Evolutionary conservation across 37 sponge, comb jelly and placozoan genomes (phyloP), one percentile per base, ranked within the genome.

Genomic region (Beroe ovata): DNA sequence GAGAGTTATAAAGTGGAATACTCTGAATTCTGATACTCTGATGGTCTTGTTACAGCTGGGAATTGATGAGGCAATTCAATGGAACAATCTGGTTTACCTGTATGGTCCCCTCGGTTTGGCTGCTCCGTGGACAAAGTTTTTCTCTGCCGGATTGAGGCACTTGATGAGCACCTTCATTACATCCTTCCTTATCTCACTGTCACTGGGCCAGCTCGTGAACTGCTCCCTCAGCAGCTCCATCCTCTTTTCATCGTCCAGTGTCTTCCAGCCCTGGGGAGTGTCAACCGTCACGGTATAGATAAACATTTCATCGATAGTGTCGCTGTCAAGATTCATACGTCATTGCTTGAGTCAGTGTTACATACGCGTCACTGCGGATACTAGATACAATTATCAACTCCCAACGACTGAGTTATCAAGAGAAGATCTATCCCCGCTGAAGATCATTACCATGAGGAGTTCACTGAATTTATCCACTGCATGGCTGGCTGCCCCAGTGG

Each of bases 71-170:
- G n/a, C n/a, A n/a, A n/a, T n/a, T n/a, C n/a, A n/a, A n/a, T n/a
- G n/a, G n/a, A n/a, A n/a, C n/a, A n/a, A n/a, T 47, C 54, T 11
- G 6, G 11, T 16, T 47, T 23, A 77, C 84, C 84, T 39, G 84
- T 77, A 77, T 4, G 84, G 84, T 77, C 84, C 84, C 47, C 84
- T 38, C 4, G 84, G 84, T 40, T 77, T 77, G 2, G 33, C 47
- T 3, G 47, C 47, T 32, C 84, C 84, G 23, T 77, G 41, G 1
- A 77, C 84, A 40, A 42, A 77, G 47, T 77, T 77, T 54, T 36
- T 77, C 22, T 77, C 84, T n/a, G 84, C n/a, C 26, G 84, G 26
- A 25, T 35, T 77, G 22, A 77, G 84, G 16, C 47, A 3, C 84
- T 25, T 39, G n/a, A 77, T 6, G 3, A 77, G 25, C 20, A 54